A percentile compares a stretch with the other conserved stretches of the same genome.
These are phyloP conservation scores for Ceuthmochares aereus DNA, from an alignment of 2,113 vertebrate species.

Conservation along the genomic window DNA sequence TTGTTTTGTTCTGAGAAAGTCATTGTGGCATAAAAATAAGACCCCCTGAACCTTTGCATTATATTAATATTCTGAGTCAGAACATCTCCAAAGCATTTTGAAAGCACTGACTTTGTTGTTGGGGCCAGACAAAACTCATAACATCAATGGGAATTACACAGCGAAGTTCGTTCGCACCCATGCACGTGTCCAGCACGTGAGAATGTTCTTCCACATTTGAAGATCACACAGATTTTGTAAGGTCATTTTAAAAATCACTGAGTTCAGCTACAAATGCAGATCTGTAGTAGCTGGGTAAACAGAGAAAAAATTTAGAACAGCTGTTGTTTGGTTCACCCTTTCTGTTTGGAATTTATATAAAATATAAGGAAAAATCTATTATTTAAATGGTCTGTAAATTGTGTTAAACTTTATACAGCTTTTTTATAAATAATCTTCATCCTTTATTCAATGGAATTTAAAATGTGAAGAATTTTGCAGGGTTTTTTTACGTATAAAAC, in stretches of 20 bases:
- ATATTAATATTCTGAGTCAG: not conserved
- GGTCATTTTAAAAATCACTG: accelerated
- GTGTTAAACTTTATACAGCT: not conserved
- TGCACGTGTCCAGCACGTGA: not conserved
- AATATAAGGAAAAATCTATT: not conserved
- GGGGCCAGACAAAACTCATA: not conserved
- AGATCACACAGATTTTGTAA: not conserved
- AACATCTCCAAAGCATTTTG: not conserved
- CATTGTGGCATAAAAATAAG: not conserved
- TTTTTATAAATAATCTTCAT: not conserved
- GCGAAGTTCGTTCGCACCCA: not conserved
- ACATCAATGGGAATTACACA: not conserved
- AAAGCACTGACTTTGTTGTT: not conserved
- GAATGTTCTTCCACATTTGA: not conserved
- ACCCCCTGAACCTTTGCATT: not conserved
- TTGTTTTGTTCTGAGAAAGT: not conserved
- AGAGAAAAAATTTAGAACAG: not conserved
- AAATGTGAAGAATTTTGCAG: not conserved
- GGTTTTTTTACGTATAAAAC: not conserved
- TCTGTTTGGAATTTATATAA: not conserved
- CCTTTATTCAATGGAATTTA: not conserved
- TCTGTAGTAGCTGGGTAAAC: not conserved
- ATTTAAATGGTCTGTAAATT: not conserved
- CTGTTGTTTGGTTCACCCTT: not conserved
- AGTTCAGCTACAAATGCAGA: not conserved